Base-by-base conservation (phyloP, 2,888 invertebrate genomes). In the Argynnis bischoffii region DNA sequence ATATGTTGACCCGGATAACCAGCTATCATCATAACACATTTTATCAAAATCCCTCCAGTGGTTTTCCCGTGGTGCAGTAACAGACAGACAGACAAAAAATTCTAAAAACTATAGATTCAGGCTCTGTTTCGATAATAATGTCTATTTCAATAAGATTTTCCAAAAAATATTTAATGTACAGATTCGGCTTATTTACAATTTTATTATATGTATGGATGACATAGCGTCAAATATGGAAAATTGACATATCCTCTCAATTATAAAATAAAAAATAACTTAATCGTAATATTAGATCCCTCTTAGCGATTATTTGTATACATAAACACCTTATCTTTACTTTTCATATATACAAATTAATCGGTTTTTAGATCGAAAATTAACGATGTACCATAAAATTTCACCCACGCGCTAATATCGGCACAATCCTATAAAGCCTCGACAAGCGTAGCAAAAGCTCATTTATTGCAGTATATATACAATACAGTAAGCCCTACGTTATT, bases 401-500 rank as follows among this genome's bases (percentile, higher is more conserved):
- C 77, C 72, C 75, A 76, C 73, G 78, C 73, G 67, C 61, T 66
- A 71, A 75, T 75, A 74, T 75, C 76, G 76, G 74, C 75, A 74
- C 74, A 69, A 74, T 72, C 68, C 55, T 64, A 65, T 68, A 68
- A 64, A 54, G 60, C 54, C 55, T 59, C 50, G 68, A 70, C 70
- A 64, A 66, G 64, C 70, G 70, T 74, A 59, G 53, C 57, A 53
- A 31, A 59, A 59, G 21, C 61, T 59, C 65, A 59, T 65, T 59
- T 59, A 65, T 65, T 65, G 53, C 65, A 65, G 47, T 31, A 59
- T 59, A 64, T 31, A 57, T 57, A 53, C 41, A 54, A 65, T 47
- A 35, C 53, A 46, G 31, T 55, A 46, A 64, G 55, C 55, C 47
- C 53, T 50, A 48, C 46, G 48, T 56, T 26, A 35, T 47, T 51